phyloP scores from a whole-genome alignment of 2,888 invertebrate species.

The Lamproptera curius region DNA sequence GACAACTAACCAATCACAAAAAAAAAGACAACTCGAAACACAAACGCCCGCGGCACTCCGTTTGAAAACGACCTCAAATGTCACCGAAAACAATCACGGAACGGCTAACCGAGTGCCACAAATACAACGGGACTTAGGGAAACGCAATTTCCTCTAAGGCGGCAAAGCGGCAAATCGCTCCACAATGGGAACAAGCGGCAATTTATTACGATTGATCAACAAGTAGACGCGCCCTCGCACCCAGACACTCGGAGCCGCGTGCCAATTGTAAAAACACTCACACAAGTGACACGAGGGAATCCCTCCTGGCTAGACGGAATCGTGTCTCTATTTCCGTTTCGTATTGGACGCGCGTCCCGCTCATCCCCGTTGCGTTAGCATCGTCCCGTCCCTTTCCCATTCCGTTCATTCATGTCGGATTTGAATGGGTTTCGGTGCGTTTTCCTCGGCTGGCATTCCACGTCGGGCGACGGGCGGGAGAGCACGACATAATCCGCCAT shows the following conservation, averaged over 20 bases:
- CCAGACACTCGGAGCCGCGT: slow-evolving; percentile 63
- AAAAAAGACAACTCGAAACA: no score
- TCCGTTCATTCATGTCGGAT: slow-evolving; percentile 72
- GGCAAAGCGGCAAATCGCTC: slow-evolving; percentile 74
- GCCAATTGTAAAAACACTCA: slow-evolving; percentile 68
- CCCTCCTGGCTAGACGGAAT: slow-evolving; percentile 77
- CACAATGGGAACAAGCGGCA: slow-evolving; percentile 76
- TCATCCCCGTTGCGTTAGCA: slow-evolving; percentile 33
- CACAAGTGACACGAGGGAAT: slow-evolving; percentile 77
- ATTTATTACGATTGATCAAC: slow-evolving; percentile 78
- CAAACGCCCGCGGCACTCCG: no score
- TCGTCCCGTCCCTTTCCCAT: slow-evolving; percentile 65
- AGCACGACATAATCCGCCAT: no score
- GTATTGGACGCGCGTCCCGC: slow-evolving; percentile 69
- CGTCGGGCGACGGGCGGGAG: slow-evolving; percentile 36
- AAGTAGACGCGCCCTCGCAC: slow-evolving; percentile 67
- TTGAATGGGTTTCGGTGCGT: slow-evolving; percentile 66
- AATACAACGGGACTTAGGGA: slow-evolving; percentile 68
- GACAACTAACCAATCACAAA: no score
- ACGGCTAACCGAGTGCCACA: slow-evolving; percentile 39
- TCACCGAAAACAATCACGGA: no score
- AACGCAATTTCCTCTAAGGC: slow-evolving; percentile 71
- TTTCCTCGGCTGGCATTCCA: slow-evolving; percentile 46
- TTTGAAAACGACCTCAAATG: no score
- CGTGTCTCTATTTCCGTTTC: slow-evolving; percentile 76